Evolutionary conservation across 2,888 invertebrate species (phyloP).

Genomic region (Dicranocentrus wangi): DNA sequence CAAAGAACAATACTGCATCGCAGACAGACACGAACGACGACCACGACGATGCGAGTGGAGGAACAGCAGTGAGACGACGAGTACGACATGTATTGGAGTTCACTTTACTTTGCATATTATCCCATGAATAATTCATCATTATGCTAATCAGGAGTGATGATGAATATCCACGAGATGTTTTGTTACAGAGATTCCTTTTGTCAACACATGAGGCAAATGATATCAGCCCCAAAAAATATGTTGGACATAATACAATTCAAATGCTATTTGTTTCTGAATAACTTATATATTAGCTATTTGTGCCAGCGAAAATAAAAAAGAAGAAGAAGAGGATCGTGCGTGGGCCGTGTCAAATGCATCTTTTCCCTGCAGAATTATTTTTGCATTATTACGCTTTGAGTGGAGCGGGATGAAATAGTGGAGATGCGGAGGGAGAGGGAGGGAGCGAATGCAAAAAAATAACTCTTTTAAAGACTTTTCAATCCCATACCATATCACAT

Average conservation of each 20-base stretch:
- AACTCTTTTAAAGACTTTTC: no score
- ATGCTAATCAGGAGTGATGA: slow-evolving; percentile 56
- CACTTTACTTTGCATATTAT: slow-evolving; percentile 40
- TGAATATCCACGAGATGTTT: slow-evolving; percentile 50
- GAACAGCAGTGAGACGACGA: no score
- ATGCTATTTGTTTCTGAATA: slow-evolving; percentile 12
- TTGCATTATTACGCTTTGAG: background rate
- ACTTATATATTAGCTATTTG: slow-evolving; percentile 3
- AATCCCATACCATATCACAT: no score
- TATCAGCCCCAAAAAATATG: slow-evolving; percentile 24
- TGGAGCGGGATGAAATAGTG: background rate
- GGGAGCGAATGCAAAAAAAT: no score
- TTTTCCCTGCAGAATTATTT: background rate
- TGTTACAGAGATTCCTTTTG: slow-evolving; percentile 46
- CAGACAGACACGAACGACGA: no score
- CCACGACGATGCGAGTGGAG: no score
- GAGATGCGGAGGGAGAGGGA: no score
- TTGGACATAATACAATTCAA: slow-evolving; percentile 17
- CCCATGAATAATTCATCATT: slow-evolving; percentile 61
- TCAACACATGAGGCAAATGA: slow-evolving; percentile 50
- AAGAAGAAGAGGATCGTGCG: no score
- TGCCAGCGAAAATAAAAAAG: no score
- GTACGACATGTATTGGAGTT: slow-evolving; percentile 11
- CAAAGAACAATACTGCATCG: no score
- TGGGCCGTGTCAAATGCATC: no score